Evolutionary conservation across 1,140 invertebrate genomes (phyloP).

Genomic region (Nylanderia fulva): DNA sequence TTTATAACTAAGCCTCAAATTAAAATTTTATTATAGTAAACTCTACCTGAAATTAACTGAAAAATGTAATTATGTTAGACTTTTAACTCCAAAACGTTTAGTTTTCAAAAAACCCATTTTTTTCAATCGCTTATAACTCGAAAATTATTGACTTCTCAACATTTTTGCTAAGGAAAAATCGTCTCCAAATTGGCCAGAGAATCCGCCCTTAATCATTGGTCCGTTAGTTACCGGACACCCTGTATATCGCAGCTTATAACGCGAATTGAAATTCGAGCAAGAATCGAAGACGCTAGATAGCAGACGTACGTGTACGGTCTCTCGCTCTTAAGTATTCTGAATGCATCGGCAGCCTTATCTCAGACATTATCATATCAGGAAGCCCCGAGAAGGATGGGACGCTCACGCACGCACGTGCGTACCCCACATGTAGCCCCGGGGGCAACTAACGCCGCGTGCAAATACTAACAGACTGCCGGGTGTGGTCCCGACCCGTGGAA

Average conservation of each 20-base stretch:
- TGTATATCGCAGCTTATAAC: not conserved
- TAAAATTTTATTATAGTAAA: too few species aligned
- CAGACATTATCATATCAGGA: constrained; percentile 66
- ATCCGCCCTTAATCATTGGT: too few species aligned
- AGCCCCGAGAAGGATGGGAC: constrained; percentile 22
- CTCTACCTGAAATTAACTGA: too few species aligned
- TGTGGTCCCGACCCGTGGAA: constrained; percentile 69
- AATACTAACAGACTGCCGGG: constrained; percentile 75
- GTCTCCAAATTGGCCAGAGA: too few species aligned
- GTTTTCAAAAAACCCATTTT: too few species aligned
- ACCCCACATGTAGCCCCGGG: constrained; percentile 62
- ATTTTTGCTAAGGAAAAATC: too few species aligned
- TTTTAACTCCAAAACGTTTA: too few species aligned
- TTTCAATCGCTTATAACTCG: too few species aligned
- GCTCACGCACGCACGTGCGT: constrained; percentile 73
- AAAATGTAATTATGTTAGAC: too few species aligned
- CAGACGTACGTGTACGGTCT: not conserved
- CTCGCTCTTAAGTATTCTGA: constrained; percentile 34
- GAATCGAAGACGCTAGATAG: not conserved
- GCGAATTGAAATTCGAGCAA: not conserved
- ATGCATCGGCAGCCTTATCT: constrained; percentile 64
- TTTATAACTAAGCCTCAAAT: too few species aligned
- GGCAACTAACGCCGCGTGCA: constrained; percentile 68
- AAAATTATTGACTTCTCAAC: too few species aligned
- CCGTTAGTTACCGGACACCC: too few species aligned